Conservation (phyloP, 2,113 vertebrate species). For the Phyllostomus hastatus region DNA sequence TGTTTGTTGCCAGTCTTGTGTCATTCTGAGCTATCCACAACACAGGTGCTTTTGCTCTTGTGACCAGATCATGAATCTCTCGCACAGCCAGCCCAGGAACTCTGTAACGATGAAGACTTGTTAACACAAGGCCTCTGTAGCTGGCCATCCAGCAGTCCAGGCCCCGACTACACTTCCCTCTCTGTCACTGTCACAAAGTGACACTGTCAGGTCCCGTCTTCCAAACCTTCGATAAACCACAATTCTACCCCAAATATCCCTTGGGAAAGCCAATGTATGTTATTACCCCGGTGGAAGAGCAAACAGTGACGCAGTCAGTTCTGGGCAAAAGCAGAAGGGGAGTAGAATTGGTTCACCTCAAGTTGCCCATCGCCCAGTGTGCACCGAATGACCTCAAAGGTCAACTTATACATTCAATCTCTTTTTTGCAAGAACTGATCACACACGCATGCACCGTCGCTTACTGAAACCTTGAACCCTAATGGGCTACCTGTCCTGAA, state of each 20-base stretch:
- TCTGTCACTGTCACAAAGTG: not conserved
- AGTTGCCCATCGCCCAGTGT: not conserved
- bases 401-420: not conserved
- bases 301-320: not conserved
- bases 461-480: constrained; percentile 10
- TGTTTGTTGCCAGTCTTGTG: not conserved
- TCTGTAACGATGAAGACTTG: constrained; percentile 18
- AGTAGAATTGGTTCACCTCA: not conserved
- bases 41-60: not conserved
- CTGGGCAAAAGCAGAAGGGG: constrained; percentile 11
- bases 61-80: constrained; percentile 57
- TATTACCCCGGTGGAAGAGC: not conserved
- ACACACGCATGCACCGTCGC: fast-evolving
- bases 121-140: not conserved
- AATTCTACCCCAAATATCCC: not conserved
- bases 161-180: not conserved
- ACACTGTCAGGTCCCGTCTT: not conserved
- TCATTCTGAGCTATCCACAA: constrained; percentile 29
- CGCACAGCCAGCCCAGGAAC: constrained; percentile 42
- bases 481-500: not conserved
- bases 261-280: not conserved
- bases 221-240: constrained; percentile 8
- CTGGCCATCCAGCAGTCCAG: not conserved
- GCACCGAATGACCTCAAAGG: not conserved
- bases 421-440: not conserved